Conservation (phyloP, 1,140 invertebrate species). For the Scaptomyza graminum region DNA sequence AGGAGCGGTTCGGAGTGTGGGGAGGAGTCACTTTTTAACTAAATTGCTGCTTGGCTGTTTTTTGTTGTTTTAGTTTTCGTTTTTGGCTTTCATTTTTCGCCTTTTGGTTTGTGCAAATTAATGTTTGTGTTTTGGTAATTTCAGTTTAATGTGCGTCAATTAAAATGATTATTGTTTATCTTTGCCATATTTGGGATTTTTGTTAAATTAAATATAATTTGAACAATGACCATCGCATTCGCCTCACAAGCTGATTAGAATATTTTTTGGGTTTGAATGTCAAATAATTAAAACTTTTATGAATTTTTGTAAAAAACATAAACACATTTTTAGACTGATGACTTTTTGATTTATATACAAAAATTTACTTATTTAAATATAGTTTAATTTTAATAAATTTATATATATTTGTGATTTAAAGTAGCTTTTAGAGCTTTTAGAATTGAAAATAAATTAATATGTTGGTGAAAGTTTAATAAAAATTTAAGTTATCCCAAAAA, state of each 20-base stretch:
- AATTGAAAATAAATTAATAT: background rate
- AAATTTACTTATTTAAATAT: background rate
- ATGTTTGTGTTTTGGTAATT: conserved; percentile 63
- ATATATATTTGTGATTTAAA: too few species aligned
- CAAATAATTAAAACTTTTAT: background rate
- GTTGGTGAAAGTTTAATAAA: background rate
- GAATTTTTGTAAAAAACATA: background rate
- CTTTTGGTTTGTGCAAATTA: conserved; percentile 65
- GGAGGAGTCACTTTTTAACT: conserved; percentile 20
- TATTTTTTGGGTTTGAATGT: background rate
- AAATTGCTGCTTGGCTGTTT: conserved; percentile 49
- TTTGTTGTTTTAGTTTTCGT: conserved; percentile 23
- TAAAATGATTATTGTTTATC: conserved; percentile 78
- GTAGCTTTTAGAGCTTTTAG: too few species aligned
- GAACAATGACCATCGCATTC: conserved; percentile 28
- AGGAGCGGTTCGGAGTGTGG: background rate
- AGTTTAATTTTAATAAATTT: background rate
- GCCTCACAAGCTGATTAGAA: conserved; percentile 13
- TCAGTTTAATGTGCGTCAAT: conserved; percentile 77
- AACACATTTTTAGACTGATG: background rate
- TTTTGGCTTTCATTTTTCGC: conserved; percentile 59
- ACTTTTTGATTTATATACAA: background rate
- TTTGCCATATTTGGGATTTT: conserved; percentile 40
- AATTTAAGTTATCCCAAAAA: too few species aligned
- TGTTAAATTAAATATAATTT: conserved; percentile 75